Conservation (phyloP, 2,888 invertebrate genomes). For the Drosophila phalerata region DNA sequence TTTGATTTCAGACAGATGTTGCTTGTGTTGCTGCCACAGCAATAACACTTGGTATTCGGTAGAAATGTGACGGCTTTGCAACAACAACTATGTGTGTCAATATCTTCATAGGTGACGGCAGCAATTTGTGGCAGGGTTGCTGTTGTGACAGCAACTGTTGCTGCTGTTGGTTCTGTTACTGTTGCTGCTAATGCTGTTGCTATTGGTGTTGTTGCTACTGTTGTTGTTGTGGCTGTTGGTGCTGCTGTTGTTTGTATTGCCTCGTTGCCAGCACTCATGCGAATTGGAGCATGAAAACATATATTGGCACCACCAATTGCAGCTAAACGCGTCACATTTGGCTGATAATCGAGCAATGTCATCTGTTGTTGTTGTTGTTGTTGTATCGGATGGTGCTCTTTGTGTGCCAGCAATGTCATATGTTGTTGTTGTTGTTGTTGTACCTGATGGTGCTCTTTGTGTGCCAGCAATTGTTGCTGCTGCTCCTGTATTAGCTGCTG, state of each 20-base stretch:
- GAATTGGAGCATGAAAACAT: constrained; percentile 56
- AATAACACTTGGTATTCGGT: not conserved
- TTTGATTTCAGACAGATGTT: not conserved
- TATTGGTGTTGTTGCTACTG: not conserved
- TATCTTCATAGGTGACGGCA: constrained; percentile 45
- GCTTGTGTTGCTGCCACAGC: constrained; percentile 4
- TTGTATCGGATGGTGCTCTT: constrained; percentile 6
- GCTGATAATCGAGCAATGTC: constrained; percentile 43
- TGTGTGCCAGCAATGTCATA: constrained; percentile 1
- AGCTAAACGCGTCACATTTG: constrained; percentile 39
- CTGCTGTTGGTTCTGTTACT: not conserved
- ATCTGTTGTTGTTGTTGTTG: constrained; percentile 11
- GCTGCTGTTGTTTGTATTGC: not conserved
- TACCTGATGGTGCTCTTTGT: not conserved
- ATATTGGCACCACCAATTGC: constrained; percentile 46
- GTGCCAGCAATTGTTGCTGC: not conserved
- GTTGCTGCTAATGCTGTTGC: not conserved
- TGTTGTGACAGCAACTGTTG: not conserved
- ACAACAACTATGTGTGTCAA: not conserved
- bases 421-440: constrained; percentile 18
- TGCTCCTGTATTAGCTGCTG: not conserved
- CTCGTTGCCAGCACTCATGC: constrained; percentile 23
- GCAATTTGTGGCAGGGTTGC: constrained; percentile 7
- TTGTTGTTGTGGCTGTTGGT: not conserved
- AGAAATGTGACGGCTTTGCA: constrained; percentile 23